Evolutionary conservation across 53 echinoderm and acorn worm species (phyloP), one percentile per base, ranked within the genome.

Genomic region (Astropecten irregularis): DNA sequence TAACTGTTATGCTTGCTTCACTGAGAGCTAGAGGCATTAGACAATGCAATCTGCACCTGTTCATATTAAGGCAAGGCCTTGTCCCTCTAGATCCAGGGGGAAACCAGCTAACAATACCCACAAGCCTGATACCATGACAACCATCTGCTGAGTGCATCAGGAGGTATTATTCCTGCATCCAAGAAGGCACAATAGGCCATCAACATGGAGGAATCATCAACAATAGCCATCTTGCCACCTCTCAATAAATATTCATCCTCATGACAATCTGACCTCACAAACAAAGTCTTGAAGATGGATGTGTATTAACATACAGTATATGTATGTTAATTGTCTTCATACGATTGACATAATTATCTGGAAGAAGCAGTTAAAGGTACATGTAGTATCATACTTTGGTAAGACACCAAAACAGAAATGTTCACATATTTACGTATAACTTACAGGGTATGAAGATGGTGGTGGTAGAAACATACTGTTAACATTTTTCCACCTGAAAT

Each of bases 111-210:
- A 76, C 76, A 76, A 76, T 76, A 29, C 57, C 23, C 2, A 3
- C 20, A 37, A 76, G 33, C 34, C 40, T 35, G 16, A 20, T 22
- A 35, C 56, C 76, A 76, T 76, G 76, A 58, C 58, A 37, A 76
- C 65, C 76, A 76, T 76, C 76, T 76, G 76, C 71, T 76, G 57
- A 76, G 76, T 21, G 28, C 58, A 76, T 55, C 27, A 27, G 76
- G 8, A 28, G 37, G 37, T 76, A 76, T 76, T 76, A 58, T 76
- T 76, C 58, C 18, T 22, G 14, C 27, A 20, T 23, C 38, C 13
- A 22, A 7, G 26, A 56, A 16, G 11, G 58, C 56, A 76, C 76
- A 76, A 76, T 76, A n/a, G 18, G 20, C 26, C 56, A 76, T 58
- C 76, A 36, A 0, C 35, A 65, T 53, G 20, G 47, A 46, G 47